Percentiles rank a stretch among this genome's conserved stretches.
Conservation (phyloP, 2,113 vertebrate genomes). For the Hemiscyllium ocellatum region DNA sequence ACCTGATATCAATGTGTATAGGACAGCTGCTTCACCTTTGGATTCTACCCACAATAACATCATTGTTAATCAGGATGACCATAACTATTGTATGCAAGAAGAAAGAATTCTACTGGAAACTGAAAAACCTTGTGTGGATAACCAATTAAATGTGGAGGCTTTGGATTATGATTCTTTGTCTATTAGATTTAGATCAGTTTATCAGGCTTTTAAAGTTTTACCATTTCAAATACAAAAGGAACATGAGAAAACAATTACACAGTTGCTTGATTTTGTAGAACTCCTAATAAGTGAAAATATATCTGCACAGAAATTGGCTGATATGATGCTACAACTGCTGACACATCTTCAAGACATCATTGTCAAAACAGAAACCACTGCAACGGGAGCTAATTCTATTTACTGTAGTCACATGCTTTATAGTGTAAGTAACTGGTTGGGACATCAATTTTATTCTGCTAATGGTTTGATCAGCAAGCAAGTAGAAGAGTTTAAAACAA, state of each 20-base stretch:
- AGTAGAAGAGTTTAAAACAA: constrained; percentile 66
- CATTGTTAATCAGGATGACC: constrained; percentile 49
- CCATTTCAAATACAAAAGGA: constrained; percentile 39
- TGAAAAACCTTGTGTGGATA: neutral
- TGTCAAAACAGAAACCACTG: constrained; percentile 46
- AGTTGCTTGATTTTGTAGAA: constrained; percentile 54
- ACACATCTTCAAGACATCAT: constrained; percentile 38
- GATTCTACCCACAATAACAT: neutral
- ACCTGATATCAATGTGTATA: neutral
- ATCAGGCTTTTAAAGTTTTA: constrained; percentile 1
- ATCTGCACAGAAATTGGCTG: constrained; percentile 48
- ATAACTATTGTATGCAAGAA: constrained; percentile 55
- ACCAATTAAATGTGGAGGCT: neutral
- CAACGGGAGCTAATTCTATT: constrained; percentile 39
- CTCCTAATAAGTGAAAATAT: constrained; percentile 44
- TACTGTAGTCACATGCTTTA: constrained; percentile 58
- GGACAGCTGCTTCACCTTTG: neutral
- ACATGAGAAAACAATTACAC: constrained; percentile 43
- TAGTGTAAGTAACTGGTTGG: constrained; percentile 60
- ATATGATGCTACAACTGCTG: constrained; percentile 52
- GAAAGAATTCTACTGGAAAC: constrained; percentile 15
- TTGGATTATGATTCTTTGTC: neutral
- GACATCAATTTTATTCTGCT: constrained; percentile 59
- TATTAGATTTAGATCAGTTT: constrained; percentile 13
- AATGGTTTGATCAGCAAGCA: constrained; percentile 61